Base-by-base conservation (phyloP, 1,140 invertebrate species). In the Leptopilina clavipes region DNA sequence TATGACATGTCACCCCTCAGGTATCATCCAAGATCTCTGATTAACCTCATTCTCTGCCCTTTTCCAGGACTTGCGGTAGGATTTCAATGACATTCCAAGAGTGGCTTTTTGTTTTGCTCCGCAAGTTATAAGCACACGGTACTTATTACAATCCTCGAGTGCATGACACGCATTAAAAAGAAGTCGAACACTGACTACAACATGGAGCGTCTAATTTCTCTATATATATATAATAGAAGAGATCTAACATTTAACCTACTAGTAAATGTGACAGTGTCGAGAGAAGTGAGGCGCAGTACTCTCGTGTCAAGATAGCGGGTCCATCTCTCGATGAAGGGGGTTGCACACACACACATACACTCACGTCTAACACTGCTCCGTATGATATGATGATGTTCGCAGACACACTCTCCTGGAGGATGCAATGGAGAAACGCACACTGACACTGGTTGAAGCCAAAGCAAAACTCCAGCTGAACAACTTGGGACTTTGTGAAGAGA, bases 291-390 rank as follows among this genome's bases (percentile, higher is more conserved):
- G 19, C 56, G 25, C 10, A 25, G 52, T 5, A 7, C 37, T 40
- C 65, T 45, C 22, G 54, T 74, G 73, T 74, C 73, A 74, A 74
- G 73, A 70, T 70, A 74, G 73, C 73, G 73, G 73, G 73, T 74
- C 73, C 73, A 65, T 71, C 71, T 71, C 71, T 40, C 37, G 37
- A 3, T 40, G n/a, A 71, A n/a, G 74, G 52, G 72, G 22, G 71
- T 48, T 65, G 54, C 54, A 48, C 52, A 72, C 65, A 76, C 71
- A n/a, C 45, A 71, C 22, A 72, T n/a, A 70, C 73, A 79, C 59
- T 56, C 48, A 56, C 74, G 44, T 22, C 18, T 18, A 9, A 12
- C 54, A n/a, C n/a, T n/a, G n/a, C n/a, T n/a, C n/a, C 5, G 25
- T 31, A 31, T 31, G 25, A 31, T n/a, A 5, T n/a, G 7, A 5